Conservation (phyloP, 2,797 vertebrate species). For the Karalla daura region DNA sequence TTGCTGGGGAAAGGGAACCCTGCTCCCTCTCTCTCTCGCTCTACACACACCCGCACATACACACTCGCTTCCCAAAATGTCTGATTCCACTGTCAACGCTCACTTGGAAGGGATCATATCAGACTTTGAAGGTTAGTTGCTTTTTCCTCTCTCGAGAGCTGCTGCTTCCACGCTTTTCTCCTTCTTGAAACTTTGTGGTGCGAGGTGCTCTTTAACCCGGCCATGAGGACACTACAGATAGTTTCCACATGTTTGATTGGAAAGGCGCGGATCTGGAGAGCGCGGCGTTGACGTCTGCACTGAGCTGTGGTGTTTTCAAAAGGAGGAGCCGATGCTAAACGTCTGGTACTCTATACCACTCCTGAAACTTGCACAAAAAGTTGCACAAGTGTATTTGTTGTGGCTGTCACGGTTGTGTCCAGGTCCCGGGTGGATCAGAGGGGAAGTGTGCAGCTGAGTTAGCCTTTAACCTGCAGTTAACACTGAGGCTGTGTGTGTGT, state of each 20-base stretch:
- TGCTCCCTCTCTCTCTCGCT: slow-evolving; percentile 63
- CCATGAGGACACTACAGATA: slow-evolving; percentile 72
- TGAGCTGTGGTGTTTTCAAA: slow-evolving; percentile 53
- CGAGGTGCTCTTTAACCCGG: slow-evolving; percentile 61
- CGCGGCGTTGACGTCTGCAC: slow-evolving; percentile 56
- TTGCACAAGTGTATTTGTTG: slow-evolving; percentile 33
- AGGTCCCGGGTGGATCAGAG: slow-evolving; percentile 1
- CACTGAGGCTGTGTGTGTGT: not conserved
- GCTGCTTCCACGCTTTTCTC: slow-evolving; percentile 26
- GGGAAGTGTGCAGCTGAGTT: slow-evolving; percentile 31
- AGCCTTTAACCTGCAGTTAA: not conserved
- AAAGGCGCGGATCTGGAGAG: slow-evolving; percentile 44
- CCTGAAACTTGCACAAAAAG: slow-evolving; percentile 21
- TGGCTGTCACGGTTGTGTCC: slow-evolving; percentile 18
- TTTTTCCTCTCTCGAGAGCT: slow-evolving; percentile 23
- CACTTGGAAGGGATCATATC: slow-evolving; percentile 99
- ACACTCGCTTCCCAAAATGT: slow-evolving; percentile 85
- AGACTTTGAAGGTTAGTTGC: slow-evolving; percentile 95
- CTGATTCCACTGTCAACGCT: slow-evolving; percentile 95
- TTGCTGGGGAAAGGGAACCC: slow-evolving; percentile 80
- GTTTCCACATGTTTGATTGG: slow-evolving; percentile 75
- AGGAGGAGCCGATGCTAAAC: slow-evolving; percentile 28
- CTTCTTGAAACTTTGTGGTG: slow-evolving; percentile 26
- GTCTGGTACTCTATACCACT: slow-evolving; percentile 28
- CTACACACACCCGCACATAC: slow-evolving; percentile 34